phyloP scores from a whole-genome alignment of 2,888 invertebrate species.

The Acronicta alni region DNA sequence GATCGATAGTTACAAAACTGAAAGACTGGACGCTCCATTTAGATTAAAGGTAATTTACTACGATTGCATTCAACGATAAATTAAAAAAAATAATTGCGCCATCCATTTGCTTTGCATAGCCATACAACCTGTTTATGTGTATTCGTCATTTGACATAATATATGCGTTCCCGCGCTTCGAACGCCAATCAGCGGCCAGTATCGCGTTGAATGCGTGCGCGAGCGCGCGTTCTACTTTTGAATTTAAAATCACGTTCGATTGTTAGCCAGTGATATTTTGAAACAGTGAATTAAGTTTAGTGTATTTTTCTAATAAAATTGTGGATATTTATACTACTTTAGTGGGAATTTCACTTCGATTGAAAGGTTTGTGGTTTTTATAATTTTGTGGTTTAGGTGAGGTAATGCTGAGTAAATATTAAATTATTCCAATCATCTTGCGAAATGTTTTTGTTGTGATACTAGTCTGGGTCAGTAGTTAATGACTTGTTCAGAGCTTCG shows the following conservation, averaged over 20 bases:
- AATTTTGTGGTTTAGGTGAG: conserved; percentile 60
- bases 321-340: conserved; percentile 34
- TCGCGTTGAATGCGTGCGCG: conserved; percentile 67
- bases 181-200: conserved; percentile 79
- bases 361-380: conserved; percentile 69
- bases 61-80: conserved; percentile 55
- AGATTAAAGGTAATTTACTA: conserved; percentile 63
- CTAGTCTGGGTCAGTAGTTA: conserved; percentile 44
- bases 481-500: conserved; percentile 14
- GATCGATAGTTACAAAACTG: conserved; percentile 51
- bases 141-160: conserved; percentile 71
- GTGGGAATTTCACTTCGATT: conserved; percentile 28
- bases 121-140: conserved; percentile 64
- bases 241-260: conserved; percentile 51
- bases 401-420: conserved; percentile 70
- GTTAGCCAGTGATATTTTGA: conserved; percentile 46
- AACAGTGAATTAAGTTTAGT: conserved; percentile 44
- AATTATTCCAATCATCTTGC: conserved; percentile 63
- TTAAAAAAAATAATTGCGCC: conserved; percentile 42
- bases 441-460: conserved; percentile 71
- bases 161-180: conserved; percentile 77
- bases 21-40: conserved; percentile 63
- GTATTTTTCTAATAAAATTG: conserved; percentile 31
- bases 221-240: conserved; percentile 69
- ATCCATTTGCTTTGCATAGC: conserved; percentile 62